Evolutionary conservation across 2,797 vertebrate species (phyloP).

Genomic region (Sciurus vulgaris): DNA sequence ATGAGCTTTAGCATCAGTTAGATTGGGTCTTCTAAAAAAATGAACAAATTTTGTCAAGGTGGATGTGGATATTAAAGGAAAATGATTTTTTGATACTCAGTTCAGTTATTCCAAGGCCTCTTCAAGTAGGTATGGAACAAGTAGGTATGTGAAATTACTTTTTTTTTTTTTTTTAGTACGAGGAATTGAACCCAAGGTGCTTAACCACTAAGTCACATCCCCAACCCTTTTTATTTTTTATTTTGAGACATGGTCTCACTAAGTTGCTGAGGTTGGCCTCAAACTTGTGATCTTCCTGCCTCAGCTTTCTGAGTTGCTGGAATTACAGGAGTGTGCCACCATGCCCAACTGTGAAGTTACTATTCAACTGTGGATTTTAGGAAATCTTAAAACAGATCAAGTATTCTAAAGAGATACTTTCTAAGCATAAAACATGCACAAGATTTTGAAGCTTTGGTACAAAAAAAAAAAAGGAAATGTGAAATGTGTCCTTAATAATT

Average conservation of each 20-base stretch:
- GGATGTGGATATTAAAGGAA: background rate
- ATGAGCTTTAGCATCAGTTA: background rate
- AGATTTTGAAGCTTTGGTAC: slow-evolving; percentile 9
- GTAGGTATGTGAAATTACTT: background rate
- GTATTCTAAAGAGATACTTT: background rate
- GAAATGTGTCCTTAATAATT: slow-evolving; percentile 21
- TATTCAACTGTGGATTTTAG: background rate
- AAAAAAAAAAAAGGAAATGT: background rate
- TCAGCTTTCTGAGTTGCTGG: too few species aligned
- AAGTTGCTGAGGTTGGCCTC: too few species aligned
- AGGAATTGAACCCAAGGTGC: too few species aligned
- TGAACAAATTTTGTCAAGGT: background rate
- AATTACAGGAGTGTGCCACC: too few species aligned
- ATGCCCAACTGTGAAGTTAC: background rate
- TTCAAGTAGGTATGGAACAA: background rate
- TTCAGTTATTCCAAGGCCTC: background rate
- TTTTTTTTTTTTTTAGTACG: background rate
- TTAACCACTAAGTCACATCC: too few species aligned
- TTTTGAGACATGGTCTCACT: too few species aligned
- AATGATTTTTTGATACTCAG: background rate
- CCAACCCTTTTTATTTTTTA: too few species aligned
- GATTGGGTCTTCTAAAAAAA: slow-evolving; percentile 6
- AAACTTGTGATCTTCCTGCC: too few species aligned
- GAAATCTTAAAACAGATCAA: slow-evolving; percentile 41
- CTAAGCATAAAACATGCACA: background rate